Percentiles rank a stretch among this genome's conserved stretches.
Evolutionary conservation across 1,140 invertebrate genomes (phyloP).

Genomic region (Cyclina sinensis): DNA sequence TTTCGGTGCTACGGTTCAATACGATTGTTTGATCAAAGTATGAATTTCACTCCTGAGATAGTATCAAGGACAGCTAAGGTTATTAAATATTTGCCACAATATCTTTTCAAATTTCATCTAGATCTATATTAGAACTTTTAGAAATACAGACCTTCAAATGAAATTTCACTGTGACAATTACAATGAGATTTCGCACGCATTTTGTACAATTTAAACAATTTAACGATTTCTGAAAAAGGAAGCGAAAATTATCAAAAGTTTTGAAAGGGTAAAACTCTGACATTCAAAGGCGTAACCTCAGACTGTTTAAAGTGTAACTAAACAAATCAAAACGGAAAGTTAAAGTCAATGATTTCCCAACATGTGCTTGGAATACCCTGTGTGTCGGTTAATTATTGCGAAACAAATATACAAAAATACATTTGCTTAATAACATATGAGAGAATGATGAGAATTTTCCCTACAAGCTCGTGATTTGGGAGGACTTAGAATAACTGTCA

Average conservation of each 20-base stretch:
- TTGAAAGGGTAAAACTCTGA: background rate
- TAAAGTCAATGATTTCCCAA: too few species aligned
- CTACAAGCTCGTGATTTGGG: too few species aligned
- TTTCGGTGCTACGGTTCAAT: background rate
- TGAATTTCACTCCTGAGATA: background rate
- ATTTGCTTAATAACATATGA: too few species aligned
- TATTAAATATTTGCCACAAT: background rate
- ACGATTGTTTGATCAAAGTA: background rate
- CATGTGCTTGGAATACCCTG: background rate
- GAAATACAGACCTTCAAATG: background rate
- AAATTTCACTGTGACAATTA: background rate
- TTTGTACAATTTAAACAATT: conserved; percentile 11
- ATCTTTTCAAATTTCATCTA: background rate
- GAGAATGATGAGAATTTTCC: too few species aligned
- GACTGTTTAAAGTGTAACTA: background rate
- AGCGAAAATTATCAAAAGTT: background rate
- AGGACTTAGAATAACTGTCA: too few species aligned
- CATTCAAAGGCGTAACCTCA: background rate
- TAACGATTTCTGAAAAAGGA: background rate
- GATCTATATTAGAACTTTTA: background rate
- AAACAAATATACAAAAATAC: too few species aligned
- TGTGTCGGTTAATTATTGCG: too few species aligned
- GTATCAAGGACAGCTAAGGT: background rate
- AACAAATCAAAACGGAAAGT: background rate
- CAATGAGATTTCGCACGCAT: background rate